phyloP scores from a whole-genome alignment of 2,797 vertebrate species.

The Alcedo atthis region DNA sequence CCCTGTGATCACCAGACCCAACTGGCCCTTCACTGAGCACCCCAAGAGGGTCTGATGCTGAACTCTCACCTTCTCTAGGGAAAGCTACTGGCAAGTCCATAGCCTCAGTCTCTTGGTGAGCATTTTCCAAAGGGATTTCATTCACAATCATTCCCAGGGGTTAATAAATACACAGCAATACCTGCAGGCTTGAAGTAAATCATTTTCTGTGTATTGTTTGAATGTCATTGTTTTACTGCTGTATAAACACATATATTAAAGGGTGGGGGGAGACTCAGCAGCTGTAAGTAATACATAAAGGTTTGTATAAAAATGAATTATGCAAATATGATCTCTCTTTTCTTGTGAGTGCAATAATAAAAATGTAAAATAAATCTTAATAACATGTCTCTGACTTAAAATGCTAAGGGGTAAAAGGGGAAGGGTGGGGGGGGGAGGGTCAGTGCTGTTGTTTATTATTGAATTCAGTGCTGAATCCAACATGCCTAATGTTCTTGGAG shows the following conservation, averaged over 20 bases:
- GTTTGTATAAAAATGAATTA: slow-evolving; percentile 62
- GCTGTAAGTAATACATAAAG: slow-evolving; percentile 50
- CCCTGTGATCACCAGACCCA: background rate
- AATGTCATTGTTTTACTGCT: slow-evolving; percentile 64
- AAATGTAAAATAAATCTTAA: slow-evolving; percentile 76
- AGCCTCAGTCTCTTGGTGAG: background rate
- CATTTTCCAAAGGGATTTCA: slow-evolving; percentile 44
- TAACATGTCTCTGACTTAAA: slow-evolving; percentile 53
- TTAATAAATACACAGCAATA: slow-evolving; percentile 51
- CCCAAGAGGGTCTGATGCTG: background rate
- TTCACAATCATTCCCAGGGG: slow-evolving; percentile 35
- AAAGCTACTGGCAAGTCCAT: background rate
- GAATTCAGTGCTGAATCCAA: slow-evolving; percentile 50
- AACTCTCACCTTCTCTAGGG: background rate
- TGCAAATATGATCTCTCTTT: slow-evolving; percentile 56
- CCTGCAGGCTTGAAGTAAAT: slow-evolving; percentile 51
- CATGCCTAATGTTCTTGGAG: slow-evolving; percentile 52
- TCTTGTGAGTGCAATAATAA: slow-evolving; percentile 60
- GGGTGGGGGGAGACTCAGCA: background rate
- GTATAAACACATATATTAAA: slow-evolving; percentile 55
- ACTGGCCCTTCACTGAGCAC: background rate
- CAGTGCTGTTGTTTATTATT: background rate
- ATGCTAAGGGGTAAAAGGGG: slow-evolving; percentile 42
- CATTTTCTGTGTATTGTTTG: slow-evolving; percentile 21
- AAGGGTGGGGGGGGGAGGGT: background rate